phyloP scores from a whole-genome alignment of 2,113 vertebrate species.

The Pseudolaguvia tuberculata region DNA sequence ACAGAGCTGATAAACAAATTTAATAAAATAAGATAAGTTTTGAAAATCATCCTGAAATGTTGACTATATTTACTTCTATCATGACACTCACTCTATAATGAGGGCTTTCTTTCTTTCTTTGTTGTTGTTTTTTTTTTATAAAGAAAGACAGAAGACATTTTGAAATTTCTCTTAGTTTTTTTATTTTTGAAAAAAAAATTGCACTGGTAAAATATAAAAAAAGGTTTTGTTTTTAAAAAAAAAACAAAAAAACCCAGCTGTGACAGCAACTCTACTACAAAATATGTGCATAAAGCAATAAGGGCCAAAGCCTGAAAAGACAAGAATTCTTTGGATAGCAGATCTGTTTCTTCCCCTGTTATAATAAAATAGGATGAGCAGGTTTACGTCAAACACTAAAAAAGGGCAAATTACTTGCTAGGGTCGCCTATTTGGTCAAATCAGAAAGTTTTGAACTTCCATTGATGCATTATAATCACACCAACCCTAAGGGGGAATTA shows the following conservation, averaged over 20 bases:
- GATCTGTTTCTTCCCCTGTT: constrained; percentile 77
- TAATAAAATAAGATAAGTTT: constrained; percentile 1
- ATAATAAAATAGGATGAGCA: constrained; percentile 71
- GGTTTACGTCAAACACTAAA: constrained; percentile 55
- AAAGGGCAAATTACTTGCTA: not conserved
- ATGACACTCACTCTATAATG: not conserved
- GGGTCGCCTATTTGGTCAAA: constrained; percentile 78
- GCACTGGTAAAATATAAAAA: constrained; percentile 88
- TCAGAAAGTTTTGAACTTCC: constrained; percentile 70
- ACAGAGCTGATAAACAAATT: not conserved
- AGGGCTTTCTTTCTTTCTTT: not conserved
- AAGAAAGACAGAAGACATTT: constrained; percentile 1
- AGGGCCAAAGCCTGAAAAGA: constrained; percentile 95
- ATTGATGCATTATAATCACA: constrained; percentile 26
- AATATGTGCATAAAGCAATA: constrained; percentile 47
- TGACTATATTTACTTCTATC: not conserved
- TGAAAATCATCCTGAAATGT: constrained; percentile 1
- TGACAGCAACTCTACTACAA: constrained; percentile 90
- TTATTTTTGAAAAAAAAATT: constrained; percentile 72
- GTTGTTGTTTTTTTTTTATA: constrained; percentile 14
- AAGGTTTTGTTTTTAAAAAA: constrained; percentile 91
- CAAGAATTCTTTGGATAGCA: constrained; percentile 98
- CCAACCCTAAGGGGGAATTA: constrained; percentile 14
- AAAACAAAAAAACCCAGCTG: too few relatives aligned
- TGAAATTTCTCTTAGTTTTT: constrained; percentile 59